A percentile compares a stretch with the other conserved stretches of the same genome.
These are phyloP conservation scores for Sigmodon hispidus DNA, from an alignment of 2,113 vertebrate species.

Conservation along the genomic window DNA sequence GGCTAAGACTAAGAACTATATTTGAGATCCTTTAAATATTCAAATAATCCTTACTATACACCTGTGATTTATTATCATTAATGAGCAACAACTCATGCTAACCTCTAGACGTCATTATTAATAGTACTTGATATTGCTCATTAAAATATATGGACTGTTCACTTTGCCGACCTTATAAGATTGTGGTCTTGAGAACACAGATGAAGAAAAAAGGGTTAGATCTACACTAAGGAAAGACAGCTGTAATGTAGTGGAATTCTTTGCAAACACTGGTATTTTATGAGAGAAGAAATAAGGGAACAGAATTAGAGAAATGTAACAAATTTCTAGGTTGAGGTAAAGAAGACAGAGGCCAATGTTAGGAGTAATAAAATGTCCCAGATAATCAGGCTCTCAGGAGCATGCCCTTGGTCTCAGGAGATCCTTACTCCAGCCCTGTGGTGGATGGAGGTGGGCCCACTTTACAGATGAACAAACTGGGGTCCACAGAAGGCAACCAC, in stretches of 20 bases:
- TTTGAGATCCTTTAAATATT: constrained; percentile 37
- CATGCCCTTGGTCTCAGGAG: not conserved
- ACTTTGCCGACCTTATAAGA: not conserved
- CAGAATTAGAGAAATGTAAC: not conserved
- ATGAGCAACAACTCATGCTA: constrained; percentile 8
- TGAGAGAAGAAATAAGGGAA: constrained; percentile 10
- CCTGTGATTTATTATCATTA: constrained; percentile 46
- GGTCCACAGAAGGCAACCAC: not conserved
- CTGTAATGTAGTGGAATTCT: constrained; percentile 20
- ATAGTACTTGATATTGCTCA: not conserved
- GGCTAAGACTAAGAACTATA: not conserved
- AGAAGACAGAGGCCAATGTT: not conserved
- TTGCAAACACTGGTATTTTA: not conserved
- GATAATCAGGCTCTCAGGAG: too few species aligned
- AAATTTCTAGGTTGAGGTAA: not conserved
- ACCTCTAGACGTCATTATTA: constrained; percentile 1
- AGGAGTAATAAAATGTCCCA: not conserved
- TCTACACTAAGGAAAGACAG: not conserved
- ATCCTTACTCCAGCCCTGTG: not conserved
- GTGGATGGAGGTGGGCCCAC: not conserved
- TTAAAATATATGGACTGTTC: constrained; percentile 33
- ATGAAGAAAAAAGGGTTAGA: not conserved
- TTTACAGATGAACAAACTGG: not conserved
- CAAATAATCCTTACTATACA: not conserved
- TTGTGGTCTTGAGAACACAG: not conserved